A percentile compares a stretch with the other conserved stretches of the same genome.
These are phyloP conservation scores for Rotaria socialis DNA, from an alignment of 2,888 invertebrate genomes.

Conservation along the genomic window DNA sequence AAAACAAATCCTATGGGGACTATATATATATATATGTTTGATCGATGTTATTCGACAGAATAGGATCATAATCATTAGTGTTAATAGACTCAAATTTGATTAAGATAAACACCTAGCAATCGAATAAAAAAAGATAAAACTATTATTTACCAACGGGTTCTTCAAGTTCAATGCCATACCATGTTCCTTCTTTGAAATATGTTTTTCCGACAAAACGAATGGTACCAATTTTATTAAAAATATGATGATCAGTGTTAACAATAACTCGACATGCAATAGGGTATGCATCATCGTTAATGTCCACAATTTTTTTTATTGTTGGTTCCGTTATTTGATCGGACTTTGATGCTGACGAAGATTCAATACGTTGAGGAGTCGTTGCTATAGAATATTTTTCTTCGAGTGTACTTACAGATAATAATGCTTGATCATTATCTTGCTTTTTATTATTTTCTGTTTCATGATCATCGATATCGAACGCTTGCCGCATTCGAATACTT, in stretches of 20 bases:
- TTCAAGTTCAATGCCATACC: conserved; percentile 68
- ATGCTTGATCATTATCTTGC: conserved; percentile 4
- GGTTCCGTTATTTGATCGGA: not conserved
- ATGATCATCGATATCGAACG: not conserved
- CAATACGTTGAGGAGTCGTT: not conserved
- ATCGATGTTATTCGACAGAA: too few relatives aligned
- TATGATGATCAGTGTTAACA: conserved; percentile 26
- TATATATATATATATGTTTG: too few relatives aligned
- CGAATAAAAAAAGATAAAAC: not conserved
- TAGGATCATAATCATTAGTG: too few relatives aligned
- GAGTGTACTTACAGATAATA: conserved; percentile 7
- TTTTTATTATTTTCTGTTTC: not conserved
- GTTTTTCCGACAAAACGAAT: conserved; percentile 41
- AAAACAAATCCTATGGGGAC: not conserved
- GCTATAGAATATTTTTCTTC: not conserved
- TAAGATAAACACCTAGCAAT: not conserved
- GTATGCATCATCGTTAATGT: not conserved
- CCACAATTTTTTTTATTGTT: not conserved
- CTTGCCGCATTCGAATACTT: not conserved
- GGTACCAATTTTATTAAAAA: conserved; percentile 34
- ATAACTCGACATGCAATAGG: conserved; percentile 35
- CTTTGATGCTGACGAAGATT: not conserved
- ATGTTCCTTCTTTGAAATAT: conserved; percentile 59
- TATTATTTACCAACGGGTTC: conserved; percentile 62
- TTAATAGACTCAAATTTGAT: too few relatives aligned